A percentile compares a stretch with the other conserved stretches of the same genome.
These are phyloP conservation scores for Alligator sinensis DNA, from an alignment of 2,113 vertebrate species.

Conservation along the genomic window DNA sequence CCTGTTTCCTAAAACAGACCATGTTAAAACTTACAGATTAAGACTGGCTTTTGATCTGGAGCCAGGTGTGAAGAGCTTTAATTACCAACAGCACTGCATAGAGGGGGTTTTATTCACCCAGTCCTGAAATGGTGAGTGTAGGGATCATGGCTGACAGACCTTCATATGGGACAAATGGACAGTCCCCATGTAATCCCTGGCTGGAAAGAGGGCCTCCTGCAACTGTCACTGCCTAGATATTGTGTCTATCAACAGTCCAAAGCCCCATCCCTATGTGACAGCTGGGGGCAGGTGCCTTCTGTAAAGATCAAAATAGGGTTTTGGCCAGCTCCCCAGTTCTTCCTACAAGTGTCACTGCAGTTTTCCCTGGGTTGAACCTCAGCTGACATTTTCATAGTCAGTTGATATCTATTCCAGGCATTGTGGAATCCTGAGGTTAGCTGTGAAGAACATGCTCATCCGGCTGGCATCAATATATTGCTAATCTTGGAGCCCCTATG, in stretches of 20 bases:
- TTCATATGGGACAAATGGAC: background rate
- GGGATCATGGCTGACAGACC: background rate
- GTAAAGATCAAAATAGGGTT: background rate
- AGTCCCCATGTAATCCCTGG: background rate
- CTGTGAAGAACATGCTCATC: background rate
- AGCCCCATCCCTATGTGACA: background rate
- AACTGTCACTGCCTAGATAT: background rate
- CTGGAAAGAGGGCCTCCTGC: background rate
- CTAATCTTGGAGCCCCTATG: background rate
- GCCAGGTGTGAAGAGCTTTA: background rate
- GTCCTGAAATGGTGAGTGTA: background rate
- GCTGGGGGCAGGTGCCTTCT: background rate
- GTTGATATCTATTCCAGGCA: background rate
- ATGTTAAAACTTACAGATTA: background rate
- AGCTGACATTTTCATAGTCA: background rate
- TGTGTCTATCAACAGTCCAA: background rate
- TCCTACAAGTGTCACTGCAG: background rate
- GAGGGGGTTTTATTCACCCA: background rate
- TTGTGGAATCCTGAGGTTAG: background rate
- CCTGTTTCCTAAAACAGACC: background rate
- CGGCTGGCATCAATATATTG: background rate
- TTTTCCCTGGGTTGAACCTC: background rate
- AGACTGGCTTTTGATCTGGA: background rate
- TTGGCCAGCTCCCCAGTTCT: background rate
- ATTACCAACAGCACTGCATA: background rate